Evolutionary conservation across 2,888 invertebrate species (phyloP).

Genomic region (Physocephala rufipes): DNA sequence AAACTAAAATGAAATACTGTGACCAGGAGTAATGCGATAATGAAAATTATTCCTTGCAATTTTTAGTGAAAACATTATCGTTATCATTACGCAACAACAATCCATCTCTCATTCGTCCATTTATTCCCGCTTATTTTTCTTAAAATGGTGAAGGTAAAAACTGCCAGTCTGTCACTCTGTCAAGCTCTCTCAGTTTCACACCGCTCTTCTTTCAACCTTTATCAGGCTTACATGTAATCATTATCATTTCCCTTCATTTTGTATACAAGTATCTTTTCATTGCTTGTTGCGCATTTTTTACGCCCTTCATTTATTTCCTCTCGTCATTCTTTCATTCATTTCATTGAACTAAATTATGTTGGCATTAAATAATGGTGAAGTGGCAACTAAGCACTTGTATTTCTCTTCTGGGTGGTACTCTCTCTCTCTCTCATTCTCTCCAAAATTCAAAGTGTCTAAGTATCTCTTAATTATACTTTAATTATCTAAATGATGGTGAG

Average conservation of each 20-base stretch:
- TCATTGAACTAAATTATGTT: not conserved
- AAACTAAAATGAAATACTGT: too few relatives aligned
- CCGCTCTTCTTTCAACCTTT: not conserved
- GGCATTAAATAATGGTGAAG: conserved; percentile 18
- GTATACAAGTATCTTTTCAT: not conserved
- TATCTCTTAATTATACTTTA: conserved; percentile 33
- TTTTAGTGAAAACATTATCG: too few relatives aligned
- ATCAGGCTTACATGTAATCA: not conserved
- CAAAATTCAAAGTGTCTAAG: conserved; percentile 18
- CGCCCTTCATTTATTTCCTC: not conserved
- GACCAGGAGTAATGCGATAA: too few relatives aligned
- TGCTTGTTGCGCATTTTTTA: not conserved
- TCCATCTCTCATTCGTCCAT: too few relatives aligned
- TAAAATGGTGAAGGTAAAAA: too few relatives aligned
- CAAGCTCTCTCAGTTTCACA: not conserved
- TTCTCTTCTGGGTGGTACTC: not conserved
- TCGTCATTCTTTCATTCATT: not conserved
- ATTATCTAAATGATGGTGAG: conserved; percentile 1
- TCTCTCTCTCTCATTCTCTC: conserved; percentile 1
- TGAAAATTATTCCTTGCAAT: too few relatives aligned
- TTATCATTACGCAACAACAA: too few relatives aligned
- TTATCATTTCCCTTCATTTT: too few relatives aligned
- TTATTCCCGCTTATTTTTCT: too few relatives aligned
- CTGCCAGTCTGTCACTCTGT: too few relatives aligned
- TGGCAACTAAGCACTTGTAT: too few relatives aligned